These are phyloP conservation scores for Xenopus borealis DNA, from an alignment of 2,113 vertebrate genomes.

Conservation along the genomic window DNA sequence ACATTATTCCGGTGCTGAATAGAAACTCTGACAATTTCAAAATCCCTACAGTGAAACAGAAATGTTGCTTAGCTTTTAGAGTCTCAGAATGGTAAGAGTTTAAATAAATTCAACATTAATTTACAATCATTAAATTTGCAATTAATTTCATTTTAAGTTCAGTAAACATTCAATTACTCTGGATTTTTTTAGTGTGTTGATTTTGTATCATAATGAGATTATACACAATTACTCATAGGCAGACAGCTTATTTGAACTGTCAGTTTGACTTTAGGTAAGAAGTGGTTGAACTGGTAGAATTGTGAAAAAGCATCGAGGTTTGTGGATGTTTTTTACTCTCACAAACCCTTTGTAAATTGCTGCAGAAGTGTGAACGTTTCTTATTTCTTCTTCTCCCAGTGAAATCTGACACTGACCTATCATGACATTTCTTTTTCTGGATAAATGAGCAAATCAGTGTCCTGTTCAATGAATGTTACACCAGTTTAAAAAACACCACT, in stretches of 20 bases:
- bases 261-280: constrained; percentile 10
- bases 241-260: constrained; percentile 31
- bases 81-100: constrained; percentile 13
- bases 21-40: constrained; percentile 48
- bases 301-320: constrained; percentile 26
- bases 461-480: constrained; percentile 15
- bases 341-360: constrained; percentile 27
- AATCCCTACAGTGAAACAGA: constrained; percentile 47
- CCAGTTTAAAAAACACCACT: constrained; percentile 33
- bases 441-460: constrained; percentile 24
- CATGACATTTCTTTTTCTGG: constrained; percentile 36
- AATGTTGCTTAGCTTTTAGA: constrained; percentile 36
- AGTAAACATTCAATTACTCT: constrained; percentile 20
- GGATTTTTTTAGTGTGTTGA: constrained; percentile 3
- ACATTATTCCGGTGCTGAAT: constrained; percentile 62
- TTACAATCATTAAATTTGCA: constrained; percentile 45
- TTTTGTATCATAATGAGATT: constrained; percentile 33
- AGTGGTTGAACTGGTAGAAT: not conserved
- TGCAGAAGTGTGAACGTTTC: not conserved
- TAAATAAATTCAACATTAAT: constrained; percentile 32
- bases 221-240: constrained; percentile 13
- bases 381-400: not conserved
- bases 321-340: constrained; percentile 25
- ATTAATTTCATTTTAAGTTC: constrained; percentile 18
- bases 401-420: constrained; percentile 36